Conservation (phyloP, 2,113 vertebrate genomes). For the Oenanthe oenanthe region DNA sequence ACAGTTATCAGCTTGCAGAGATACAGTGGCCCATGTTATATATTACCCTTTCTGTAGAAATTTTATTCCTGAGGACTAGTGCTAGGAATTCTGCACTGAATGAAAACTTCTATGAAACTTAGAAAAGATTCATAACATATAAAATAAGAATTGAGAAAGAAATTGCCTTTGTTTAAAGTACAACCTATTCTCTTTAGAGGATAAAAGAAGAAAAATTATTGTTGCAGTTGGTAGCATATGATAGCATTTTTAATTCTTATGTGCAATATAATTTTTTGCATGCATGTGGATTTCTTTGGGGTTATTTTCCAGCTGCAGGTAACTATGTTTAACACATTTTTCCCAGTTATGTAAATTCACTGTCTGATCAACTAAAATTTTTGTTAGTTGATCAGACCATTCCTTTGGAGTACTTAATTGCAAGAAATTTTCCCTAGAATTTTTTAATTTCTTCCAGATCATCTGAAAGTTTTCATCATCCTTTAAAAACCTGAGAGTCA, state of each 20-base stretch:
- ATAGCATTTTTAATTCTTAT: not conserved
- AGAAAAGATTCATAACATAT: not conserved
- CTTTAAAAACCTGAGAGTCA: not conserved
- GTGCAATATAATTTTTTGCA: not conserved
- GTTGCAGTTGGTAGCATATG: not conserved
- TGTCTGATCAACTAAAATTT: not conserved
- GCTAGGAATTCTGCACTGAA: not conserved
- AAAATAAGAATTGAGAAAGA: not conserved
- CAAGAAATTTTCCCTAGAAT: not conserved
- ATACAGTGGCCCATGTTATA: not conserved
- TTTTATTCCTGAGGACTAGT: not conserved
- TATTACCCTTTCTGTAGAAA: not conserved
- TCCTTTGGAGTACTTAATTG: not conserved
- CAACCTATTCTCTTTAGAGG: not conserved
- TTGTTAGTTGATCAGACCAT: fast-evolving
- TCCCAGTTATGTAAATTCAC: not conserved
- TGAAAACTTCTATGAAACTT: not conserved
- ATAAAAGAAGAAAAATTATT: not conserved
- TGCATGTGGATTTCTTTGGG: not conserved
- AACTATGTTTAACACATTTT: not conserved
- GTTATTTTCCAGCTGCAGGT: not conserved
- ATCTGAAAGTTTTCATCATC: not conserved
- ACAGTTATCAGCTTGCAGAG: not conserved
- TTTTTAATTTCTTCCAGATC: not conserved
- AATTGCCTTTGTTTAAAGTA: not conserved